Percentiles rank a stretch among this genome's conserved stretches.
Conservation (phyloP, 2,797 vertebrate species). For the Sardinella longiceps region DNA sequence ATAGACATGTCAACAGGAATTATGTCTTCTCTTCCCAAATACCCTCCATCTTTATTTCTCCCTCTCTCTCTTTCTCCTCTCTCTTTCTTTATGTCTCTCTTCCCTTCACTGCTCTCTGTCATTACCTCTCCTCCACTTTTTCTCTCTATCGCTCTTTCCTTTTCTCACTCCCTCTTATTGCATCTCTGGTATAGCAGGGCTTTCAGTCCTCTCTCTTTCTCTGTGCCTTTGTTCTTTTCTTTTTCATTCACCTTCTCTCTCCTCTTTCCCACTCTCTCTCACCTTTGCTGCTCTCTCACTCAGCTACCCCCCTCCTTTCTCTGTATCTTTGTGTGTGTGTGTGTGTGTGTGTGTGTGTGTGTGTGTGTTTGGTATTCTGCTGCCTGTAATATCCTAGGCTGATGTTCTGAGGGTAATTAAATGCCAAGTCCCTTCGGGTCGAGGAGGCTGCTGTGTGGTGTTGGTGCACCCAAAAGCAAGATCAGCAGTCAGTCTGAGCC, state of each 20-base stretch:
- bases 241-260: too few relatives aligned
- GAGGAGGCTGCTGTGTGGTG: background rate
- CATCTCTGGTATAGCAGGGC: background rate
- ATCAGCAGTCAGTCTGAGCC: background rate
- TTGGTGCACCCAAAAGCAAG: background rate
- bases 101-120: background rate
- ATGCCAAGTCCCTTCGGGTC: constrained; percentile 20
- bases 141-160: background rate
- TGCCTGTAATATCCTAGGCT: constrained; percentile 4
- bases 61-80: background rate
- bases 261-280: background rate
- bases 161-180: background rate
- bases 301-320: background rate
- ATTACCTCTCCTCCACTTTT: background rate
- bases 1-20: constrained; percentile 33
- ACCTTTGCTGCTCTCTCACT: background rate
- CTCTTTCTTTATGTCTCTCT: background rate
- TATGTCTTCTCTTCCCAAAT: background rate
- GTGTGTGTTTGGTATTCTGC: background rate
- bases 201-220: background rate
- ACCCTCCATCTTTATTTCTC: background rate
- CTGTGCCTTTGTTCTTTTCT: background rate
- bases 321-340: background rate
- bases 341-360: background rate
- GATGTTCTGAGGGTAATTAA: constrained; percentile 19